Conservation (phyloP, 2,113 vertebrate species). For the Nyctereutes procyonoides region DNA sequence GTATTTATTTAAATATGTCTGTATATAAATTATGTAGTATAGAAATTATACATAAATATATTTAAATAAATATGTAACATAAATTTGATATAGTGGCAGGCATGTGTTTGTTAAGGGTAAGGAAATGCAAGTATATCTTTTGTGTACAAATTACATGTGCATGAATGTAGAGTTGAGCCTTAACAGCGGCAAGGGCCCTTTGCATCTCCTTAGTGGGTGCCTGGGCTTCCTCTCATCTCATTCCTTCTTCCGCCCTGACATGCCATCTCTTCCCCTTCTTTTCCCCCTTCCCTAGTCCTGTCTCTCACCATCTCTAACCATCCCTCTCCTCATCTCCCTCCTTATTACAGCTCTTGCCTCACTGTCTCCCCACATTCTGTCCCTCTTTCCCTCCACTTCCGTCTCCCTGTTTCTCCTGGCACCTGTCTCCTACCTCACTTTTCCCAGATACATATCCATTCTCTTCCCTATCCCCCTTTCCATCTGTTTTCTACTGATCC, state of each 20-base stretch:
- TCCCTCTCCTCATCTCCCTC: too few relatives aligned
- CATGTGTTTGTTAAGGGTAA: background rate
- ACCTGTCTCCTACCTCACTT: background rate
- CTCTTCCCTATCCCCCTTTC: background rate
- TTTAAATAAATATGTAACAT: background rate
- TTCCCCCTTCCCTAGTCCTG: accelerated
- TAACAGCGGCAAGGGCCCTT: background rate
- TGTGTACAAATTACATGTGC: accelerated
- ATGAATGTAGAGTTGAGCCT: accelerated
- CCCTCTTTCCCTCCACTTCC: background rate
- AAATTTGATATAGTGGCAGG: background rate
- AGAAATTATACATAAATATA: background rate
- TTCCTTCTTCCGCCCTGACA: background rate
- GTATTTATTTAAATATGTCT: background rate
- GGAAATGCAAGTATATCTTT: background rate
- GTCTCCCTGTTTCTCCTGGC: background rate
- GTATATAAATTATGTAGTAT: background rate
- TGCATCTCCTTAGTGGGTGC: accelerated
- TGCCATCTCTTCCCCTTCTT: background rate
- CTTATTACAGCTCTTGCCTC: accelerated
- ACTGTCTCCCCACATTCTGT: background rate
- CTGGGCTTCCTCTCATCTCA: accelerated
- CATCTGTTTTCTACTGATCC: background rate
- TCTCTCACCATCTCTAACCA: too few relatives aligned
- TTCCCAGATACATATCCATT: background rate